Evolutionary conservation across 2,888 invertebrate genomes (phyloP).

Genomic region (Coecobrya sp.): DNA sequence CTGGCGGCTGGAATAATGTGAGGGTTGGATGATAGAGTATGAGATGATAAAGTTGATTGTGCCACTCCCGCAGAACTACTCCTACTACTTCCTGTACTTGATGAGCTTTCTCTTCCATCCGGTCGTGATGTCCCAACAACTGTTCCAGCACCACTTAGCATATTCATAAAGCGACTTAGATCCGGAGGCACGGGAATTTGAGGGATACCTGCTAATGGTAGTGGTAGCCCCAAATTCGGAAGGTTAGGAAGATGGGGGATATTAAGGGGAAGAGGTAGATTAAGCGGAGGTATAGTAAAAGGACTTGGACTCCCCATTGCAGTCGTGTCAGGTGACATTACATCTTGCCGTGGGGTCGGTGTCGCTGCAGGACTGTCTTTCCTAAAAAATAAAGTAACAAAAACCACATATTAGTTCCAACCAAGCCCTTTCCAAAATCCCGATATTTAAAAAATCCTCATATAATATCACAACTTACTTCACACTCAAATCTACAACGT

Average conservation of each 20-base stretch:
- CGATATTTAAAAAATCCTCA: constrained; percentile 83
- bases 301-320: constrained; percentile 79
- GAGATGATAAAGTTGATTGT: constrained; percentile 70
- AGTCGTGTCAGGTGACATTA: constrained; percentile 83
- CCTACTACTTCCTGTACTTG: constrained; percentile 81
- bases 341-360: constrained; percentile 82
- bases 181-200: constrained; percentile 86
- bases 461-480: constrained; percentile 89
- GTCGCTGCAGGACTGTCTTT: constrained; percentile 84
- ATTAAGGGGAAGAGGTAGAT: constrained; percentile 80
- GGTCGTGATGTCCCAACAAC: constrained; percentile 67
- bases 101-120: constrained; percentile 82
- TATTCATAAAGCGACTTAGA: constrained; percentile 85
- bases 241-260: constrained; percentile 83
- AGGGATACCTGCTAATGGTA: constrained; percentile 85
- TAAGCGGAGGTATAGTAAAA: constrained; percentile 73
- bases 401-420: not conserved
- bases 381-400: constrained; percentile 66
- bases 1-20: constrained; percentile 48
- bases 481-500: constrained; percentile 96
- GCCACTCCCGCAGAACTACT: constrained; percentile 82
- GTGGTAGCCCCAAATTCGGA: constrained; percentile 76
- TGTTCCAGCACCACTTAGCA: constrained; percentile 84
- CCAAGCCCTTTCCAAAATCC: too few species aligned
- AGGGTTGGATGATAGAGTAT: constrained; percentile 42